Conservation (phyloP, 2,113 vertebrate genomes). For the Oryzias javanicus region DNA sequence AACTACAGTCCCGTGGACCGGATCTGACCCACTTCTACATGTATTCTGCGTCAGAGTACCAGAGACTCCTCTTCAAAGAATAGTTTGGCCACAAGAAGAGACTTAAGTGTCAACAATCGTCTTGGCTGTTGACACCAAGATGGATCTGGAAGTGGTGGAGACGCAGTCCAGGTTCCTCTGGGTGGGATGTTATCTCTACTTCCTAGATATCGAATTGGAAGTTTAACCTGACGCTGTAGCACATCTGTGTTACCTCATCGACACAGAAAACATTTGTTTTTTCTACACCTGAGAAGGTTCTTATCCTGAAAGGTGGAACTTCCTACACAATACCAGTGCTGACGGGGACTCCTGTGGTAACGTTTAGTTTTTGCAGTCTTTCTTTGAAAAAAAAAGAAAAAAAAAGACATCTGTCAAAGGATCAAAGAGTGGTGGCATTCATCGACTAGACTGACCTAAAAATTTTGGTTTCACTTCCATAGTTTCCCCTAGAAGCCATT, state of each 20-base stretch:
- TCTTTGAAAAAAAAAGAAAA: slow-evolving; percentile 41
- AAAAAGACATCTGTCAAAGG: slow-evolving; percentile 3
- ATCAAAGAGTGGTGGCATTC: slow-evolving; percentile 45
- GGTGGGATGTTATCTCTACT: slow-evolving; percentile 4
- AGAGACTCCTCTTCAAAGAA: slow-evolving; percentile 24
- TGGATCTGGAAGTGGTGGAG: slow-evolving; percentile 15
- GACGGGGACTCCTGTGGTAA: background rate
- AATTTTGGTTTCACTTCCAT: slow-evolving; percentile 45
- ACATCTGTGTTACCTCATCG: slow-evolving; percentile 7
- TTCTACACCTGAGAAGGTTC: slow-evolving; percentile 4
- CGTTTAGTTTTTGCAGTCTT: slow-evolving; percentile 25
- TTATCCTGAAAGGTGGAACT: slow-evolving; percentile 4
- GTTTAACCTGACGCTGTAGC: slow-evolving; percentile 3
- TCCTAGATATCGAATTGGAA: slow-evolving; percentile 1
- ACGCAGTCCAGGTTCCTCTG: slow-evolving; percentile 44
- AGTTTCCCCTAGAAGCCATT: slow-evolving; percentile 35
- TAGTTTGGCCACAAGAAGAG: slow-evolving; percentile 15
- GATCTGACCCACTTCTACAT: too few species aligned
- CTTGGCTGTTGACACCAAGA: slow-evolving; percentile 24
- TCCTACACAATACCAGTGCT: slow-evolving; percentile 12
- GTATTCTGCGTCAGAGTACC: slow-evolving; percentile 26
- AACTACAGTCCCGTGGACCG: too few species aligned
- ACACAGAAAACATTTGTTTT: too few species aligned
- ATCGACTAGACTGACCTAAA: slow-evolving; percentile 37
- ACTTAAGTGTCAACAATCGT: slow-evolving; percentile 27